phyloP scores from a whole-genome alignment of 2,888 invertebrate species.

The Amiota communis region DNA sequence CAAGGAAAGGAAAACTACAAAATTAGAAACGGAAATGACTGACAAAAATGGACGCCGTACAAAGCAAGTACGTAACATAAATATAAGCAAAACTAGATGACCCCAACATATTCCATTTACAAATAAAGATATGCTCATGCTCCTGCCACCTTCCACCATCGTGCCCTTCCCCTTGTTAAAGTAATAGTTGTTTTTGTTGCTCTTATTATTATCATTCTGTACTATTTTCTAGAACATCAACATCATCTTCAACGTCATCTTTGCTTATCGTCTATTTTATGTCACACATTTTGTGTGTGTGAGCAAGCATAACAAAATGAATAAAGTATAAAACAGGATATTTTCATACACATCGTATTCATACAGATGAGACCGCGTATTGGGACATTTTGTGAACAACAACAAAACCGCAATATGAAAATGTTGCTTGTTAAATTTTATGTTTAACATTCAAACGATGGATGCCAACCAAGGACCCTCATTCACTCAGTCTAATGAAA shows the following conservation, averaged over 20 bases:
- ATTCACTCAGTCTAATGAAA: slow-evolving; percentile 16
- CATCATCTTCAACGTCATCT: too few species aligned
- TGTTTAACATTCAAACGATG: slow-evolving; percentile 28
- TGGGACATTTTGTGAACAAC: slow-evolving; percentile 5
- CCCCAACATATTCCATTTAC: too few species aligned
- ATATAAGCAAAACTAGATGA: too few species aligned
- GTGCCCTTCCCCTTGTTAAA: too few species aligned
- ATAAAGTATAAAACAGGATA: not conserved
- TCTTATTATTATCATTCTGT: too few species aligned
- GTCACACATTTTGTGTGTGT: slow-evolving; percentile 14
- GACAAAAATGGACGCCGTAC: slow-evolving; percentile 23
- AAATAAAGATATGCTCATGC: too few species aligned
- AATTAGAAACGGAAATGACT: slow-evolving; percentile 40
- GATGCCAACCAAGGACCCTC: not conserved
- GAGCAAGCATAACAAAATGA: not conserved
- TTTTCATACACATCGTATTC: not conserved
- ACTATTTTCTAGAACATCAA: too few species aligned
- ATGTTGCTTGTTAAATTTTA: slow-evolving; percentile 35
- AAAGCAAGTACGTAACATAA: not conserved
- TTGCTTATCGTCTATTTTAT: slow-evolving; percentile 7
- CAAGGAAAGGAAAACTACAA: slow-evolving; percentile 40
- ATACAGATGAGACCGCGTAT: not conserved
- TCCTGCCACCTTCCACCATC: too few species aligned
- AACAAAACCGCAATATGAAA: slow-evolving; percentile 10
- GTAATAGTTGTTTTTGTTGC: too few species aligned